Conservation (phyloP, 2,113 vertebrate genomes). For the Oryzias celebensis region DNA sequence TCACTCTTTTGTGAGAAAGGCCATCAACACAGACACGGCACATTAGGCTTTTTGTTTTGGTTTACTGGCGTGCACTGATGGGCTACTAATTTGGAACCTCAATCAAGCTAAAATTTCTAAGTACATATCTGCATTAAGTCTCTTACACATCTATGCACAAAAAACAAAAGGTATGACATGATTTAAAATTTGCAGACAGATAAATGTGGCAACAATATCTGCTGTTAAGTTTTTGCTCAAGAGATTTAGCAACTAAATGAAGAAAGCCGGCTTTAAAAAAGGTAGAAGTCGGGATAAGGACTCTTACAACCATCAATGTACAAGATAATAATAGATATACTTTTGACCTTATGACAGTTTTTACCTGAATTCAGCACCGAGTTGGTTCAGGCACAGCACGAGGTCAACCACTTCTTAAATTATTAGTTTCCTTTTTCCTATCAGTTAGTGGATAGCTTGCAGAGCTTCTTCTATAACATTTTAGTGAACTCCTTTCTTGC, state of each 20-base stretch:
- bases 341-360: too few species aligned
- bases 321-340: too few species aligned
- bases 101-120: slow-evolving; percentile 10
- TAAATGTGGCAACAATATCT: background rate
- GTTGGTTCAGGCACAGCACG: background rate
- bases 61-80: slow-evolving; percentile 25
- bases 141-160: background rate
- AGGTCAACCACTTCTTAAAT: background rate
- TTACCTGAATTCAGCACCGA: background rate
- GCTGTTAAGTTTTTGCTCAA: too few species aligned
- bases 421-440: background rate
- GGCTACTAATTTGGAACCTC: slow-evolving; percentile 41
- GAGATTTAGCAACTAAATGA: too few species aligned
- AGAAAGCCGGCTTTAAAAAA: too few species aligned
- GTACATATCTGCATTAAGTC: slow-evolving; percentile 34
- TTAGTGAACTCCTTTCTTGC: background rate
- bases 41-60: slow-evolving; percentile 36
- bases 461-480: background rate
- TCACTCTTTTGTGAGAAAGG: slow-evolving; percentile 49
- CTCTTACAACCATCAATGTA: too few species aligned
- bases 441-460: background rate
- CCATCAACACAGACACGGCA: slow-evolving; percentile 57
- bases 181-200: background rate
- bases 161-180: background rate
- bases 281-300: too few species aligned